Base-by-base conservation (phyloP, 2,888 invertebrate genomes). In the Lithophane ornitopus region DNA sequence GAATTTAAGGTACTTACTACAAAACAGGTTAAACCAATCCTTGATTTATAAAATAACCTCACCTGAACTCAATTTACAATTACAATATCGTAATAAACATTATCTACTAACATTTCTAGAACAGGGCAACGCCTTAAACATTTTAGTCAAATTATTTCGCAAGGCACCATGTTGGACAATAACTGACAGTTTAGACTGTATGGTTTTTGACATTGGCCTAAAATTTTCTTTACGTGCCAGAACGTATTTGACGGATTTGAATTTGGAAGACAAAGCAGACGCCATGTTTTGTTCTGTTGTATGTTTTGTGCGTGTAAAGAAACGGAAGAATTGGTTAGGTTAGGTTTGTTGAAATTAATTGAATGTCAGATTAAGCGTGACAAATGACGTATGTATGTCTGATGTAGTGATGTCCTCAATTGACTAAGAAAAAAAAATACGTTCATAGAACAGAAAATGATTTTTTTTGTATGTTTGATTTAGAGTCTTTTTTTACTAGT, bases 151-250 rank as follows among this genome's bases (percentile, higher is more conserved):
- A 70, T 54, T 44, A 62, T 84, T 83, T 86, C 80, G 7, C 70
- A 86, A 86, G 26, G 59, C 68, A 62, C 84, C 70, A 86, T 83
- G 22, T 86, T 86, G 46, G 54, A 84, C 76, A 78, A 70, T 74
- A 63, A 81, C 62, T 71, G 78, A 66, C 78, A 66, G 73, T 28
- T 62, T 12, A 28, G 65, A 41, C 62, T 70, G 63, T 73, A 82
- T 70, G 12, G 66, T 28, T 69, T 70, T 41, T 77, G 82, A 76
- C 88, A 78, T 86, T 86, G 86, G 74, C 86, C 88, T 69, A 68
- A 70, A 79, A 81, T 70, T 69, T 65, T 79, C 52, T 70, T 59
- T 70, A 78, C 58, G 70, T 81, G 70, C 49, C 72, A 61, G n/a
- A 67, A 65, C 26, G n/a, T 69, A 34, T 34, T 67, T 80, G 70